Base-by-base conservation (phyloP, 2,113 vertebrate species). In the Neolamprologus caudopunctatus region DNA sequence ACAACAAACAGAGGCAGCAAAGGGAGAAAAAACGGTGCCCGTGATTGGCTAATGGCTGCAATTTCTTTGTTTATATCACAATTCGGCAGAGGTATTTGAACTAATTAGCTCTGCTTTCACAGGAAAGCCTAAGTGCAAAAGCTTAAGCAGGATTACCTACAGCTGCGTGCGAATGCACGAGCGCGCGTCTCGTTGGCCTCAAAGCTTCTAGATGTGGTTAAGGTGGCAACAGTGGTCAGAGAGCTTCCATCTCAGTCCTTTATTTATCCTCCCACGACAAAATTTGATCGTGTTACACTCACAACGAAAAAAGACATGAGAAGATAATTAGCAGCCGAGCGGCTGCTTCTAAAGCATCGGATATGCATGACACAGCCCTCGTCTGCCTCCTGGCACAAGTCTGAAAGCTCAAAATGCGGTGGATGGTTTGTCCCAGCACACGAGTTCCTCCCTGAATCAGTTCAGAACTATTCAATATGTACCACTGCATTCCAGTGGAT, bases 401-500 rank as follows among this genome's bases (percentile, higher is more conserved):
- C 87, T 88, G 54, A 45, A 58, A 87, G 79, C 86, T 87, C 88
- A 83, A 45, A 90, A 71, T 91, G 83, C 28, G 12, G 33, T 4
- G 47, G 81, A 42, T 66, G 81, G 85, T 90, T 87, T 54, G 68
- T 85, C 83, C 47, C 37, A 21, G 80, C 50, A 83, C 37, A 63
- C 7, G 31, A 45, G 80, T 82, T 89, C 57, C 85, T 50, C 35
- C 21, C 85, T 85, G 26, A 87, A 85, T 83, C 80, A 55, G 28
- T 87, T 63, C 81, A 87, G 40, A 78, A 81, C 40, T 85, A 84
- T 92, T 90, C 88, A 83, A 4, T 79, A 61, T 88, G 31, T 81
- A 79, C 85, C 68, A 26, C 81, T 79, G 84, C 93, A 95, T 95
- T 95, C 95, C 94, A 87, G 28, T 12, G 51, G 82, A 92, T 92